A percentile compares a stretch with the other conserved stretches of the same genome.
These are phyloP conservation scores for Chrysotoxum bicinctum DNA, from an alignment of 2,888 invertebrate species.

Conservation along the genomic window DNA sequence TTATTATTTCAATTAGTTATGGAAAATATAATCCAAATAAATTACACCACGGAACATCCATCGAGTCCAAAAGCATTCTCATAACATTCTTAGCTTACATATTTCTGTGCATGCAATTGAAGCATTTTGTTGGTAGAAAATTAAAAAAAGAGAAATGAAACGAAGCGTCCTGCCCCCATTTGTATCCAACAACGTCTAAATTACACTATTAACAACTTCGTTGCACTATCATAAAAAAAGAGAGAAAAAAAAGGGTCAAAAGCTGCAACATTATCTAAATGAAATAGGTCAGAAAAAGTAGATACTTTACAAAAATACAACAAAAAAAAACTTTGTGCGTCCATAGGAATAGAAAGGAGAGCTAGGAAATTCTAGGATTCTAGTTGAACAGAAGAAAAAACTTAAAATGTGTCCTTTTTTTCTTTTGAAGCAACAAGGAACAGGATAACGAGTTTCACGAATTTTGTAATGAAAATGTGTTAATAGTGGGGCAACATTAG, in stretches of 20 bases:
- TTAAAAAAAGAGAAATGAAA: conserved; percentile 1
- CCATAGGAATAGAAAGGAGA: not conserved
- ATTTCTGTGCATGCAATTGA: conserved; percentile 45
- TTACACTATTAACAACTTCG: conserved; percentile 62
- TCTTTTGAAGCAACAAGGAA: conserved; percentile 42
- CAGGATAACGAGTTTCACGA: conserved; percentile 62
- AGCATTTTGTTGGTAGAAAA: not conserved
- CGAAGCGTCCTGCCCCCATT: conserved; percentile 18
- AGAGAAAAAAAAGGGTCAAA: conserved; percentile 33
- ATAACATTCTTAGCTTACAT: conserved; percentile 4
- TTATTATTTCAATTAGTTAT: conserved; percentile 33
- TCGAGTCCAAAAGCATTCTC: conserved; percentile 25
- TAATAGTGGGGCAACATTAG: conserved; percentile 64
- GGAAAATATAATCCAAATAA: conserved; percentile 38
- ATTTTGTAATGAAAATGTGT: conserved; percentile 68
- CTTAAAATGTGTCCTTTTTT: conserved; percentile 40
- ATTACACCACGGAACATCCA: conserved; percentile 23
- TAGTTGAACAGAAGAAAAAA: not conserved
- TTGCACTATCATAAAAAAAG: conserved; percentile 8
- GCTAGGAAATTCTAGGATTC: not conserved
- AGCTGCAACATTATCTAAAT: conserved; percentile 49
- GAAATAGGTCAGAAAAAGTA: conserved; percentile 50
- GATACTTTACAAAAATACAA: not conserved
- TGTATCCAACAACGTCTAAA: conserved; percentile 43
- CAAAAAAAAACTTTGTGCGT: not conserved